phyloP scores from a whole-genome alignment of 2,888 invertebrate genomes.

The Lithophane socia region DNA sequence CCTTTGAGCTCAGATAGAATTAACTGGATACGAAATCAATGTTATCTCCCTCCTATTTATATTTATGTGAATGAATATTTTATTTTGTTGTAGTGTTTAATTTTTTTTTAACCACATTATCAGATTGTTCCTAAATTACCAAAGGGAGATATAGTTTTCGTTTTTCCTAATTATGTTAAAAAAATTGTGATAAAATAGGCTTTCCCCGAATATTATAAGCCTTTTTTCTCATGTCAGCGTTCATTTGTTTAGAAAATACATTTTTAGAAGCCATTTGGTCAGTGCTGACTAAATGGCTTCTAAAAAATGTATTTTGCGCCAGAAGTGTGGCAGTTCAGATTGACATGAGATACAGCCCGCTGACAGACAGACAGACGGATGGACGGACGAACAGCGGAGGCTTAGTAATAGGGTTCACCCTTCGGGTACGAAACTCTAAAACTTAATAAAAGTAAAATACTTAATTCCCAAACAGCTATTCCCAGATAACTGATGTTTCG shows the following conservation, averaged over 20 bases:
- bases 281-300: too few species aligned
- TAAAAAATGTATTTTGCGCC: too few species aligned
- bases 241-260: too few species aligned
- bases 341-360: too few species aligned
- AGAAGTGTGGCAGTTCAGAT: neutral
- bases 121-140: neutral
- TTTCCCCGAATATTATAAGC: neutral
- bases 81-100: neutral
- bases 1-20: constrained; percentile 41
- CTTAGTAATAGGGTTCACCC: too few species aligned
- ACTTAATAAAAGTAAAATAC: neutral
- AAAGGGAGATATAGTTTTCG: too few species aligned
- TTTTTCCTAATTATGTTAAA: neutral
- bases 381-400: too few species aligned
- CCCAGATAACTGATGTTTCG: neutral
- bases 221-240: neutral
- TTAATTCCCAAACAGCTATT: neutral
- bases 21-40: constrained; percentile 14
- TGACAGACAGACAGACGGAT: too few species aligned
- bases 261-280: neutral
- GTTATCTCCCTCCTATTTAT: neutral
- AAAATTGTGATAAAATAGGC: neutral
- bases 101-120: neutral
- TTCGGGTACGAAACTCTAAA: neutral
- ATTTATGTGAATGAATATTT: constrained; percentile 1